Evolutionary conservation across 2,888 invertebrate species (phyloP), one percentile per base, ranked within the genome.

Genomic region (Autographa pulchrina): DNA sequence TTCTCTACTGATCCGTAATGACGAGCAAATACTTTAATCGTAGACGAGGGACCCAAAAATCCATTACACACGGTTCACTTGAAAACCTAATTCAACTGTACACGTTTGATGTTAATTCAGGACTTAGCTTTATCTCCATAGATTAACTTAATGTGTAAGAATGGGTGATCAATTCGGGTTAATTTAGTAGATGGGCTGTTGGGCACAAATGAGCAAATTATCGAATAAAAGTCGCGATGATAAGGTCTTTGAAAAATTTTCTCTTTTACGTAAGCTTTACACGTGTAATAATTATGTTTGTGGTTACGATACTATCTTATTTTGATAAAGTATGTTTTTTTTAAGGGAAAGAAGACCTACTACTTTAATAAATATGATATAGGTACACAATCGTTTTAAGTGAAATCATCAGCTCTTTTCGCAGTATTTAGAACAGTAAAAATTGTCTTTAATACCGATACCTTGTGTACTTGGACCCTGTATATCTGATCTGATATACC

Each of bases 81-180:
- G 62, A 60, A 62, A 66, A 68, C 70, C 63, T 68, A 72, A 81
- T 78, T 80, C 71, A 67, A 74, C 74, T 71, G 84, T 67, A 65
- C 66, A 71, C 71, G 62, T 72, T 72, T 71, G 70, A 80, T 67
- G 74, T 73, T 77, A 69, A 80, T 72, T 71, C 70, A 52, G 72
- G 81, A 69, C 70, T 81, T 72, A 83, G 72, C 69, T 76, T 83
- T 81, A 82, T 82, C 82, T 78, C 74, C 61, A 66, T 77, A 83
- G 82, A 82, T 84, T 83, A 80, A 73, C 54, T 67, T 75, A 74
- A 77, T 84, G 82, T 72, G 68, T 72, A 80, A 84, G 84, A 83
- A 73, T 82, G 75, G 80, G 84, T 83, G 77, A 83, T 83, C 75
- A 84, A 83, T 82, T 82, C 58, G 74, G 72, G 73, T 82, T 82